Evolutionary conservation across 2,888 invertebrate genomes (phyloP), one percentile per base, ranked within the genome.

Genomic region (Eilema sororculum): DNA sequence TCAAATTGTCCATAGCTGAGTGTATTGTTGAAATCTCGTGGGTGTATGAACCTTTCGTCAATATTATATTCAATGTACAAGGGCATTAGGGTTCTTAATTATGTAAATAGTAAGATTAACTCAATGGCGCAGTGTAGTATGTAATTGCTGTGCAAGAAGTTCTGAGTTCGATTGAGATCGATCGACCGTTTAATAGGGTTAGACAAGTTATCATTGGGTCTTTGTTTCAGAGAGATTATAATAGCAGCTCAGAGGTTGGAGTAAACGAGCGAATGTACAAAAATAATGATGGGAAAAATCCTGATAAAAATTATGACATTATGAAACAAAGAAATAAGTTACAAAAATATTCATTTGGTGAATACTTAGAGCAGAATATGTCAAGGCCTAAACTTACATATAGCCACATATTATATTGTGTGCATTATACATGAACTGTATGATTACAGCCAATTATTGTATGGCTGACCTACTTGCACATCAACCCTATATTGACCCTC

Each of bases 381-480:
- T 62, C 37, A 41, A 62, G 24, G 60, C 9, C 8, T 52, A 52
- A 8, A 20, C n/a, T 52, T 46, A n/a, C n/a, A n/a, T n/a, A 46
- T 16, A 20, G 16, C 41, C 16, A 16, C 3, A 41, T 41, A 16
- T 16, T 46, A 20, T 46, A 46, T 6, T 46, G 20, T 46, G 46
- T 46, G 20, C 16, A 46, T 6, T 5, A 0, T 20, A 46, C 16
- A 46, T 46, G 46, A n/a, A 52, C 52, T 52, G n/a, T 52, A n/a
- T 52, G n/a, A 46, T 46, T 63, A 25, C 46, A 20, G 25, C 37
- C 46, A 46, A 46, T 63, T 41, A 63, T 46, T 63, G 25, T 46
- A 63, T 12, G 3, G 25, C 12, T 63, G 63, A 25, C 46, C 46
- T 63, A 46, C 46, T 46, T 46, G 8, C 25, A 46, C 37, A 20